Evolutionary conservation across 1,140 invertebrate species (phyloP), one percentile per base, ranked within the genome.

Genomic region (Glossosoma conforme): DNA sequence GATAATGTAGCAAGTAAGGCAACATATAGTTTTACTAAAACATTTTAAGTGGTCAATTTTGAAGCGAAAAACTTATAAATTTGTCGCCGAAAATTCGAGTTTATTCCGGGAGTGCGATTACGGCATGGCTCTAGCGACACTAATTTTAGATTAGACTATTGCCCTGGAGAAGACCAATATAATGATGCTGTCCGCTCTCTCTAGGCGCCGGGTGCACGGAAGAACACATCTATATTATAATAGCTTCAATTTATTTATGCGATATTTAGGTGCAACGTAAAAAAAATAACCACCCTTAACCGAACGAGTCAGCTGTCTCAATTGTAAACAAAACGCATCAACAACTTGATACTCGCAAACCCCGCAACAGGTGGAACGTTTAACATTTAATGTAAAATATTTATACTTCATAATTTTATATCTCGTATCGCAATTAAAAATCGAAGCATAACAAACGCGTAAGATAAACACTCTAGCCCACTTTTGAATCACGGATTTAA

Each of bases 91-190:
- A 55, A 49, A 28, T 44, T 49, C 28, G 24, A 45, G 53, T 55
- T 55, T 55, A 55, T 55, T 55, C 53, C 53, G 45, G 53, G 45
- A 46, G 36, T 42, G 25, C 44, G 53, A 55, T 55, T 49, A 49
- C 53, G 46, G 53, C 51, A 52, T 52, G 44, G 44, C 48, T 36
- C 47, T 48, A 45, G 44, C 49, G 44, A 52, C 54, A 56, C 56
- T 58, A 58, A 58, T 58, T 58, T 58, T 58, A 58, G 56, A 47
- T 51, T 54, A 37, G 50, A 53, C 46, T 53, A 58, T 58, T 53
- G 56, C 44, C 56, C 55, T 56, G 54, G 54, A 56, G 49, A 52
- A 56, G 42, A 45, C 54, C 49, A 52, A 56, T 56, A 56, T 56
- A 56, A 56, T 56, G 54, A 52, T 44, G 49, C 37, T 37, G 44